A percentile compares a stretch with the other conserved stretches of the same genome.
Evolutionary conservation across 1,140 invertebrate genomes (phyloP).

Genomic region (Cardiocondyla obscurior): DNA sequence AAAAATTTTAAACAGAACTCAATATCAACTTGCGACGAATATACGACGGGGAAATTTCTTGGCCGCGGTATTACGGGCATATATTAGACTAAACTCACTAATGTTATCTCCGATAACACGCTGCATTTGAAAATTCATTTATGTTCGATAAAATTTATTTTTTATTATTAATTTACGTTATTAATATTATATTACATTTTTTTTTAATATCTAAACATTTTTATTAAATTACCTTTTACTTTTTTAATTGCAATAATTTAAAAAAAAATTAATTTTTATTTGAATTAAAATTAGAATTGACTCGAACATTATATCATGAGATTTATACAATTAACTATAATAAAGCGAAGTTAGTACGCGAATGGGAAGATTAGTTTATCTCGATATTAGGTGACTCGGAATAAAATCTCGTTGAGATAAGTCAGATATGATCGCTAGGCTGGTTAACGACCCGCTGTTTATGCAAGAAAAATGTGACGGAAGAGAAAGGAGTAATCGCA

Average conservation of each 20-base stretch:
- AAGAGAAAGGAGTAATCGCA: slow-evolving; percentile 18
- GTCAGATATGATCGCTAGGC: slow-evolving; percentile 71
- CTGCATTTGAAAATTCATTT: background rate
- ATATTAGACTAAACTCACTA: slow-evolving; percentile 17
- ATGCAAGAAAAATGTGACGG: slow-evolving; percentile 74
- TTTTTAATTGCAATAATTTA: background rate
- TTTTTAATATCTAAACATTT: background rate
- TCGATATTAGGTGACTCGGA: slow-evolving; percentile 9
- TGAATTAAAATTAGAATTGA: background rate
- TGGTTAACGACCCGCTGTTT: slow-evolving; percentile 77
- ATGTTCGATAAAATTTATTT: slow-evolving; percentile 4
- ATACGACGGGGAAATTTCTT: background rate
- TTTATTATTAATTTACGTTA: no score
- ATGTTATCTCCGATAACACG: slow-evolving; percentile 9
- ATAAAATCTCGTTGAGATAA: slow-evolving; percentile 69
- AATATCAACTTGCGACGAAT: slow-evolving; percentile 8
- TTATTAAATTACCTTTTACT: background rate
- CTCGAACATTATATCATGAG: background rate
- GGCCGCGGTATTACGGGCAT: background rate
- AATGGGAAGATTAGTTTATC: slow-evolving; percentile 22
- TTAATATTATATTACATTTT: background rate
- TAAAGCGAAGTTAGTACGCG: background rate
- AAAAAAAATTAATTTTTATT: background rate
- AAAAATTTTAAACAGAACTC: no score
- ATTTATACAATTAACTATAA: slow-evolving; percentile 31